Evolutionary conservation across 1,140 invertebrate genomes (phyloP).

Genomic region (Batillaria attramentaria): DNA sequence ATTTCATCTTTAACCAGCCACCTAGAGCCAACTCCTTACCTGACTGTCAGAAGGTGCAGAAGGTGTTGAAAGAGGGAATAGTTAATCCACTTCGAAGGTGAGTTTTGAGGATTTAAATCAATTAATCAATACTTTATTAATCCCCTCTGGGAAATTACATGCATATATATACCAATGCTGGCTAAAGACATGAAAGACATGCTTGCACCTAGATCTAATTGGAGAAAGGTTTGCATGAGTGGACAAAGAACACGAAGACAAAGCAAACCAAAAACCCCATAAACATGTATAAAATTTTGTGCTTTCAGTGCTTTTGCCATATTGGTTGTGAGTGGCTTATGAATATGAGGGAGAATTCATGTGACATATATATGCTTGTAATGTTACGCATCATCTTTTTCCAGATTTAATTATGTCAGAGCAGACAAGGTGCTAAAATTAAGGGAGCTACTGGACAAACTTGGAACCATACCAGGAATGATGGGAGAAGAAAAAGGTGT

Average conservation of each 20-base stretch:
- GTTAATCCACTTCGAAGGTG: slow-evolving; percentile 91
- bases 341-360: background rate
- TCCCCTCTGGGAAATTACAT: no score
- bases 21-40: slow-evolving; percentile 82
- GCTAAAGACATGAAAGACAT: no score
- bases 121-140: no score
- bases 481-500: slow-evolving; percentile 94
- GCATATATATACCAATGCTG: no score
- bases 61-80: slow-evolving; percentile 92
- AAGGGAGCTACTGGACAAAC: slow-evolving; percentile 86
- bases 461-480: slow-evolving; percentile 89
- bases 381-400: background rate
- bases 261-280: no score
- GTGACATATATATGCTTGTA: background rate
- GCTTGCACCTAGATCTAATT: no score
- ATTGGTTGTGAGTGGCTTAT: background rate
- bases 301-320: background rate
- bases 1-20: slow-evolving; percentile 86
- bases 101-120: slow-evolving; percentile 44
- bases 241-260: no score
- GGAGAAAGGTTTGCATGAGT: no score
- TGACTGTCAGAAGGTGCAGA: slow-evolving; percentile 90
- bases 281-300: background rate
- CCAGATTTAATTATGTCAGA: slow-evolving; percentile 87
- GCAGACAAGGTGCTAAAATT: slow-evolving; percentile 97